Percentiles rank a stretch among this genome's conserved stretches.
Evolutionary conservation across 2,113 vertebrate species (phyloP).

Genomic region (Sphyrna mokarran): DNA sequence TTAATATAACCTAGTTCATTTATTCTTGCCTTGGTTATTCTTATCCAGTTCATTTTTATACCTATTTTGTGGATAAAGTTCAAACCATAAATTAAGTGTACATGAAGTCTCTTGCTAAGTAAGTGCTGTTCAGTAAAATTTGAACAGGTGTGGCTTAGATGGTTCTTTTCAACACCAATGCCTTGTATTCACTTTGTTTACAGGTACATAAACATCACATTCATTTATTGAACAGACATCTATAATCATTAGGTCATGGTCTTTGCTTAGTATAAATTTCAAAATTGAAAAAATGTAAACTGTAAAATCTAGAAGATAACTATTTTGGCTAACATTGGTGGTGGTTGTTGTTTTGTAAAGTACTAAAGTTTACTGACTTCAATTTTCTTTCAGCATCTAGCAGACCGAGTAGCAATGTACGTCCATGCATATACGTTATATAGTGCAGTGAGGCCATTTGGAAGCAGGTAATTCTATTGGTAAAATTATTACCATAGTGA

Average conservation of each 20-base stretch:
- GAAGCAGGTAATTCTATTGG: conserved; percentile 74
- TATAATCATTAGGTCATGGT: not conserved
- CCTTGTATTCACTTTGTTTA: no score
- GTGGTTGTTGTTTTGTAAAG: not conserved
- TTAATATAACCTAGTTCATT: not conserved
- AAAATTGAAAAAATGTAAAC: not conserved
- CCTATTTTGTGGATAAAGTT: not conserved
- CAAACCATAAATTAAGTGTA: not conserved
- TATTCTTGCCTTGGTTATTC: not conserved
- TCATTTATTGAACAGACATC: not conserved
- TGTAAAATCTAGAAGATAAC: not conserved
- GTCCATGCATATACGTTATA: conserved; percentile 96
- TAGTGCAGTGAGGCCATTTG: conserved; percentile 93
- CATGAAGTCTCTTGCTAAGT: no score
- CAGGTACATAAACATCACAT: not conserved
- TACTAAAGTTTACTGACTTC: not conserved
- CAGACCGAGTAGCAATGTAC: conserved; percentile 96
- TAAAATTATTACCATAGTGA: not conserved
- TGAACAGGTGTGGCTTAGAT: no score
- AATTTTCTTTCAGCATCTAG: conserved; percentile 68
- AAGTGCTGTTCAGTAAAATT: no score
- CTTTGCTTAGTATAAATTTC: not conserved
- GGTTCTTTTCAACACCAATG: no score
- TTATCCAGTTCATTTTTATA: not conserved
- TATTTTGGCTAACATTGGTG: not conserved